Percentiles rank a stretch among this genome's conserved stretches.
Evolutionary conservation across 2,888 invertebrate genomes (phyloP).

Genomic region (Dicyrtoma fusca): DNA sequence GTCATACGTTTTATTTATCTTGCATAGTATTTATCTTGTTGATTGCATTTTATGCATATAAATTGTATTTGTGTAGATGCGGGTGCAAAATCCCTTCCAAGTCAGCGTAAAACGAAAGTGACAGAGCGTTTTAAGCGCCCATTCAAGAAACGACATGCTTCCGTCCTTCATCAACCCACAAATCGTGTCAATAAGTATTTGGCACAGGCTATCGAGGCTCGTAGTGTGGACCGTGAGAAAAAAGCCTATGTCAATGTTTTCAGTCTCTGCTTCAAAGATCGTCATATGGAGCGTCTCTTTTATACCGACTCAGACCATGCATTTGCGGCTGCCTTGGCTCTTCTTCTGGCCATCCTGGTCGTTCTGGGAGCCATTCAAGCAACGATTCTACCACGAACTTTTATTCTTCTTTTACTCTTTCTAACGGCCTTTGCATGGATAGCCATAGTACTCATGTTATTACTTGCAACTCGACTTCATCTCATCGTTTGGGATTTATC

Average conservation of each 20-base stretch:
- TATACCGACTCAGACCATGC: conserved; percentile 83
- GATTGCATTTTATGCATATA: conserved; percentile 52
- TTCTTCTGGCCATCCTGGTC: conserved; percentile 70
- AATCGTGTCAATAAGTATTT: conserved; percentile 91
- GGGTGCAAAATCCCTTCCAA: conserved; percentile 52
- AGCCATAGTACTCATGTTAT: conserved; percentile 79
- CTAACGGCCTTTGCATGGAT: conserved; percentile 90
- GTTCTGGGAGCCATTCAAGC: conserved; percentile 78
- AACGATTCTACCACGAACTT: conserved; percentile 79
- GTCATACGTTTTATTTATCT: too few relatives aligned
- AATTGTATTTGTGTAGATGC: conserved; percentile 39
- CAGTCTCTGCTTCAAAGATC: conserved; percentile 83
- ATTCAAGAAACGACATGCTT: conserved; percentile 83
- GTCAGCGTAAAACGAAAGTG: conserved; percentile 72
- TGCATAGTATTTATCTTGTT: too few relatives aligned
- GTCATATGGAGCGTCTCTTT: conserved; percentile 81
- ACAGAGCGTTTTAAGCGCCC: conserved; percentile 86
- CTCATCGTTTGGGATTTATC: conserved; percentile 87
- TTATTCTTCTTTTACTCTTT: conserved; percentile 80
- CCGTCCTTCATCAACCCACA: conserved; percentile 83
- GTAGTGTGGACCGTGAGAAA: conserved; percentile 88
- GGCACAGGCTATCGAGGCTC: conserved; percentile 80
- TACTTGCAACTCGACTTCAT: conserved; percentile 79
- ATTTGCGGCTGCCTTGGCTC: conserved; percentile 80
- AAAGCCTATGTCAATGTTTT: conserved; percentile 83